These are phyloP conservation scores for Iselma pallidipennis DNA, from an alignment of 2,888 invertebrate genomes.

Conservation along the genomic window DNA sequence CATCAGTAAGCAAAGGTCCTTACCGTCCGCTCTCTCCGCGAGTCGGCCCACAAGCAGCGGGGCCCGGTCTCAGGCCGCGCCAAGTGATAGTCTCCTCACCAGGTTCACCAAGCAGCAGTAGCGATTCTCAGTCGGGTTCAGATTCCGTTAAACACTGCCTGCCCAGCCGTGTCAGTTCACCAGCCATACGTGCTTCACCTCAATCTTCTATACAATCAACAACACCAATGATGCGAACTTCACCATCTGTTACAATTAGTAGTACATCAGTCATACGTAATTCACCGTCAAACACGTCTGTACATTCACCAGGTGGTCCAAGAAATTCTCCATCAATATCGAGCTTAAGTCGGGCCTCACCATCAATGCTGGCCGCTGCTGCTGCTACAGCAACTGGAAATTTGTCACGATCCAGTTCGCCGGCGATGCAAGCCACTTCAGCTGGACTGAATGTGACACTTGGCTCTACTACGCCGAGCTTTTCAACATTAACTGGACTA, in stretches of 20 bases:
- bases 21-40: constrained; percentile 73
- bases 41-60: constrained; percentile 61
- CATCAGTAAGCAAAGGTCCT: constrained; percentile 73
- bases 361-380: constrained; percentile 44
- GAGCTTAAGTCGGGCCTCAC: constrained; percentile 57
- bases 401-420: constrained; percentile 51
- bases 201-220: not conserved
- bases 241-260: constrained; percentile 44
- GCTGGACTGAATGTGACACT: constrained; percentile 67
- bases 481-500: constrained; percentile 48
- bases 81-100: constrained; percentile 73
- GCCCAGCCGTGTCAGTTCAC: constrained; percentile 54
- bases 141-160: constrained; percentile 71
- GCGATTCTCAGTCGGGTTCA: constrained; percentile 79
- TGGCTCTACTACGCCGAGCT: constrained; percentile 55
- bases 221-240: constrained; percentile 53
- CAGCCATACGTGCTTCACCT: constrained; percentile 55
- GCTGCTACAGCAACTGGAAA: constrained; percentile 19
- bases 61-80: constrained; percentile 49
- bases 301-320: constrained; percentile 45
- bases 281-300: constrained; percentile 43
- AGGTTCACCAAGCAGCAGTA: constrained; percentile 84
- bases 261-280: constrained; percentile 41
- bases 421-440: constrained; percentile 61
- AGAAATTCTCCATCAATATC: constrained; percentile 50